A percentile compares a stretch with the other conserved stretches of the same genome.
Evolutionary conservation across 2,888 invertebrate species (phyloP).

Genomic region (Phaedon cochleariae): DNA sequence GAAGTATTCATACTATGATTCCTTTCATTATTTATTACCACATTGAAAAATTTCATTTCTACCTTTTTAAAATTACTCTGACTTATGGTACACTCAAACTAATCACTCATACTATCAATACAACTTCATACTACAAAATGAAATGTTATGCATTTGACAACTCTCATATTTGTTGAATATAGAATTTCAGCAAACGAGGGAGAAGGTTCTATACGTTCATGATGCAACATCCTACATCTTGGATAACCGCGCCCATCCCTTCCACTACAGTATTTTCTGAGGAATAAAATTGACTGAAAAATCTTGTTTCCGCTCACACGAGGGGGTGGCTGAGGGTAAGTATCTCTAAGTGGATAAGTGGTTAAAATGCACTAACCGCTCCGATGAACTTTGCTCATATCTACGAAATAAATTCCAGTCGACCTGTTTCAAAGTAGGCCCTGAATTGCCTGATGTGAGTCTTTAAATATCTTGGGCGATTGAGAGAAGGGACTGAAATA

Average conservation of each 20-base stretch:
- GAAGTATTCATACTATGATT: no score
- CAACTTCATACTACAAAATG: no score
- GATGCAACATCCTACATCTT: not conserved
- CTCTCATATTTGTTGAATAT: no score
- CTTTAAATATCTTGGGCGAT: slow-evolving; percentile 37
- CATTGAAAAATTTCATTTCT: no score
- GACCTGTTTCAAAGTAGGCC: slow-evolving; percentile 35
- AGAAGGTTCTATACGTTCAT: no score
- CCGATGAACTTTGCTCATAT: slow-evolving; percentile 60
- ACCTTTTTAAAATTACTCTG: no score
- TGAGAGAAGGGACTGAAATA: slow-evolving; percentile 55
- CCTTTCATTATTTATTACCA: no score
- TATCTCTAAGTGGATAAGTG: slow-evolving; percentile 54
- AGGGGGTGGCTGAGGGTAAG: slow-evolving; percentile 28
- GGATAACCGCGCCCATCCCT: not conserved
- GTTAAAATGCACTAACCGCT: slow-evolving; percentile 61
- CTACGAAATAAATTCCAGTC: slow-evolving; percentile 55
- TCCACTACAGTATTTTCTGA: slow-evolving; percentile 4
- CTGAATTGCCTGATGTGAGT: slow-evolving; percentile 15
- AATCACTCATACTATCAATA: no score
- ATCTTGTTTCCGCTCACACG: slow-evolving; percentile 32
- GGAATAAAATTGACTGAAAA: slow-evolving; percentile 37
- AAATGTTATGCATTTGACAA: no score
- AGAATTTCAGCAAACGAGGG: no score
- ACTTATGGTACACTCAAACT: no score